Evolutionary conservation across 1,140 invertebrate species (phyloP).

Genomic region (Stratiolaelaps scimitus): DNA sequence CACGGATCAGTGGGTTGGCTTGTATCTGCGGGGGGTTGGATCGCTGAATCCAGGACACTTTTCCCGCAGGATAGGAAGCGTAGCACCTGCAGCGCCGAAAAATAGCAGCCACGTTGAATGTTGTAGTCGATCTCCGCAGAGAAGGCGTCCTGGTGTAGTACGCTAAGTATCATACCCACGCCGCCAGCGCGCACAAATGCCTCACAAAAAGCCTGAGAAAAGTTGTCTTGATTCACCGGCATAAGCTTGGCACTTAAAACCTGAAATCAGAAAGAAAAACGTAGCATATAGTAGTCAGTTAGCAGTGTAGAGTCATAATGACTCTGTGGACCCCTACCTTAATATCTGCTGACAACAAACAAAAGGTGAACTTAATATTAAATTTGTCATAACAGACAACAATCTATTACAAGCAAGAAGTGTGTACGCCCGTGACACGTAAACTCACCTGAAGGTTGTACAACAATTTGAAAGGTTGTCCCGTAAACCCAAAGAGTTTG

Average conservation of each 20-base stretch:
- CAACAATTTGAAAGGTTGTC: slow-evolving; percentile 44
- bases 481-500: slow-evolving; percentile 41
- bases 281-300: background rate
- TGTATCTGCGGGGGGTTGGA: slow-evolving; percentile 31
- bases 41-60: slow-evolving; percentile 27
- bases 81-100: slow-evolving; percentile 45
- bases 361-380: slow-evolving; percentile 28
- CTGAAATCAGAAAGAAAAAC: slow-evolving; percentile 37
- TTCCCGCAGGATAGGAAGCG: slow-evolving; percentile 37
- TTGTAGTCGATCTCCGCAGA: slow-evolving; percentile 45
- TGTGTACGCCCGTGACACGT: background rate
- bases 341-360: slow-evolving; percentile 24
- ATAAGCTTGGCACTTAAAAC: slow-evolving; percentile 46
- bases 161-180: slow-evolving; percentile 42
- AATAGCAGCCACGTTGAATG: slow-evolving; percentile 45
- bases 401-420: too few species aligned
- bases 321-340: too few species aligned
- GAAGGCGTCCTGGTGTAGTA: slow-evolving; percentile 45
- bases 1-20: slow-evolving; percentile 26
- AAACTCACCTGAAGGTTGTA: slow-evolving; percentile 46
- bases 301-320: too few species aligned
- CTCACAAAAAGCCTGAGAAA: slow-evolving; percentile 42
- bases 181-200: slow-evolving; percentile 45
- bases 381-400: too few species aligned
- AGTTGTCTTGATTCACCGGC: slow-evolving; percentile 42